A percentile compares a stretch with the other conserved stretches of the same genome.
Conservation (phyloP, 2,113 vertebrate species). For the Symphodus melops region DNA sequence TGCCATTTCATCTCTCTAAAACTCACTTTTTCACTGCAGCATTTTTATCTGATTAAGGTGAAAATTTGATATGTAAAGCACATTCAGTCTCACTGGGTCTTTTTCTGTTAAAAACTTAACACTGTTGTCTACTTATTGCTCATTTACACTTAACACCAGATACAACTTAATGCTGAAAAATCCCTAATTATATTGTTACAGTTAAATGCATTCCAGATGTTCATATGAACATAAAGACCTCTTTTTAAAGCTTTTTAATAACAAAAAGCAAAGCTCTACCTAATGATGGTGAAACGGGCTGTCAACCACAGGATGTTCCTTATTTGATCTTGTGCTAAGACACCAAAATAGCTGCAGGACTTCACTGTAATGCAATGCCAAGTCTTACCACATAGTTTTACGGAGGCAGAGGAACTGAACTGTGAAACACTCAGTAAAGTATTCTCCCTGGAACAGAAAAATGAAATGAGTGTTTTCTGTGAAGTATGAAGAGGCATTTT, state of each 20-base stretch:
- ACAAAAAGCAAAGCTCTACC: background rate
- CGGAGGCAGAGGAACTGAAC: constrained; percentile 7
- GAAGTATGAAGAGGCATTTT: constrained; percentile 52
- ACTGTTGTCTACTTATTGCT: constrained; percentile 53
- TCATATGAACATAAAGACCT: background rate
- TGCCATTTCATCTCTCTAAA: constrained; percentile 50
- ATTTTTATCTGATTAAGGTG: constrained; percentile 20
- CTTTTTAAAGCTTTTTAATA: background rate
- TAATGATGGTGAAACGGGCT: background rate
- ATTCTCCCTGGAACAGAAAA: constrained; percentile 61
- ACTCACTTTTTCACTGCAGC: constrained; percentile 14
- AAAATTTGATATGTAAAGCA: constrained; percentile 40
- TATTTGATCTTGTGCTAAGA: constrained; percentile 25
- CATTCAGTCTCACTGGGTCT: constrained; percentile 41
- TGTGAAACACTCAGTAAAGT: constrained; percentile 44
- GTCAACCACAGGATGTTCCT: constrained; percentile 9
- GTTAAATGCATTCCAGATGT: constrained; percentile 19
- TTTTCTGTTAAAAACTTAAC: constrained; percentile 55
- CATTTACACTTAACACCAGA: constrained; percentile 59
- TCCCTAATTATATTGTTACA: constrained; percentile 12
- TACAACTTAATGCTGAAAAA: constrained; percentile 18
- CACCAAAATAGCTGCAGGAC: constrained; percentile 55
- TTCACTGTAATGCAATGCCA: constrained; percentile 37
- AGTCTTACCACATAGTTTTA: constrained; percentile 41
- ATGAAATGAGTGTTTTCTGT: constrained; percentile 50